A percentile compares a stretch with the other conserved stretches of the same genome.
These are phyloP conservation scores for Trichogramma evanescens DNA, from an alignment of 2,888 invertebrate species.

Conservation along the genomic window DNA sequence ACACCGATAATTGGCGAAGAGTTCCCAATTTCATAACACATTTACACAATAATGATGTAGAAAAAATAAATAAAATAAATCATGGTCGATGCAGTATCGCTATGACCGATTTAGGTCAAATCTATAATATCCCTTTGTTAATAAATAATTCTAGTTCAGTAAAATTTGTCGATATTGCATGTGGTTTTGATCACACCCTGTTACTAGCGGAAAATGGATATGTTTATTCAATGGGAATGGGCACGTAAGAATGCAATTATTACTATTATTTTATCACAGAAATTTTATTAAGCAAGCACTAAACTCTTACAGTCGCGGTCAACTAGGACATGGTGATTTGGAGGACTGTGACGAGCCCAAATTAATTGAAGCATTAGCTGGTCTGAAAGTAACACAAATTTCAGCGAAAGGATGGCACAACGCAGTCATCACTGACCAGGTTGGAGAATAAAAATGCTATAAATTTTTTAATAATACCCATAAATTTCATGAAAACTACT, in stretches of 20 bases:
- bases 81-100: conserved; percentile 34
- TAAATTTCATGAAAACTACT: background rate
- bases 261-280: background rate
- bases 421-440: conserved; percentile 63
- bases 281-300: background rate
- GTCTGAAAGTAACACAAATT: conserved; percentile 64
- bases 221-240: conserved; percentile 77
- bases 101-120: conserved; percentile 48
- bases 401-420: conserved; percentile 85
- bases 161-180: conserved; percentile 58
- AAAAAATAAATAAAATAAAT: conserved; percentile 34
- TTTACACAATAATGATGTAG: conserved; percentile 23
- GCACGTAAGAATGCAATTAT: conserved; percentile 57
- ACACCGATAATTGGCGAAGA: conserved; percentile 35
- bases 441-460: conserved; percentile 15
- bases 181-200: conserved; percentile 77
- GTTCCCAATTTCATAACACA: conserved; percentile 31
- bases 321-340: conserved; percentile 73
- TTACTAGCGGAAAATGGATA: conserved; percentile 63
- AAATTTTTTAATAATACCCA: background rate
- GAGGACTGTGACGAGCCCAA: conserved; percentile 58
- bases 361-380: conserved; percentile 67
- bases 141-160: conserved; percentile 52
- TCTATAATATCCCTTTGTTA: conserved; percentile 59
- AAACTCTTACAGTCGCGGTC: conserved; percentile 62